A percentile compares a stretch with the other conserved stretches of the same genome.
Evolutionary conservation across 1,140 invertebrate species (phyloP).

Genomic region (Saccostrea echinata): DNA sequence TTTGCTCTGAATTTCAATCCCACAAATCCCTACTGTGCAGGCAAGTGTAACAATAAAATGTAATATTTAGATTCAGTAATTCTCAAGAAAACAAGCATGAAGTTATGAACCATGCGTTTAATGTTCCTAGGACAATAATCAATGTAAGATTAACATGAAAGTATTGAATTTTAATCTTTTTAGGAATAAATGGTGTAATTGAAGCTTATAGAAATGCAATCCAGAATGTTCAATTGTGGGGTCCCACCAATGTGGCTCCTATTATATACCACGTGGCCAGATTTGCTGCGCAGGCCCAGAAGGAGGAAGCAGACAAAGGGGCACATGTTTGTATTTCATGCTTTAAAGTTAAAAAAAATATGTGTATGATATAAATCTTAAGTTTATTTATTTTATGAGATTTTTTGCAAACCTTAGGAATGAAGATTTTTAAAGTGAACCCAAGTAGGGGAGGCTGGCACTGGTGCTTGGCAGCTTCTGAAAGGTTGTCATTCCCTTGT

Average conservation of each 20-base stretch:
- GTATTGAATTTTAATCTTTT: conserved; percentile 30
- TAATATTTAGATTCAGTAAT: background rate
- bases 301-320: conserved; percentile 70
- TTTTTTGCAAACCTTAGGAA: background rate
- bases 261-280: conserved; percentile 80
- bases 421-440: background rate
- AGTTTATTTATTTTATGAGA: too few species aligned
- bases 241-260: conserved; percentile 82
- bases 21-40: conserved; percentile 83
- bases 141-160: background rate
- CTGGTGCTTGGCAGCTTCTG: too few species aligned
- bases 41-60: conserved; percentile 55
- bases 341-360: too few species aligned
- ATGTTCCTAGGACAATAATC: too few species aligned
- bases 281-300: conserved; percentile 73
- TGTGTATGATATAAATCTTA: too few species aligned
- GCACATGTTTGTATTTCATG: conserved; percentile 65
- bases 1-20: conserved; percentile 82
- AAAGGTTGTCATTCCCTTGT: too few species aligned
- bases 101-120: too few species aligned
- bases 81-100: too few species aligned
- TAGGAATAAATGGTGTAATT: conserved; percentile 80
- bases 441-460: too few species aligned
- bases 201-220: conserved; percentile 80
- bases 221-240: conserved; percentile 78